Conservation (phyloP, 2,113 vertebrate genomes). For the Terrapene triunguis region DNA sequence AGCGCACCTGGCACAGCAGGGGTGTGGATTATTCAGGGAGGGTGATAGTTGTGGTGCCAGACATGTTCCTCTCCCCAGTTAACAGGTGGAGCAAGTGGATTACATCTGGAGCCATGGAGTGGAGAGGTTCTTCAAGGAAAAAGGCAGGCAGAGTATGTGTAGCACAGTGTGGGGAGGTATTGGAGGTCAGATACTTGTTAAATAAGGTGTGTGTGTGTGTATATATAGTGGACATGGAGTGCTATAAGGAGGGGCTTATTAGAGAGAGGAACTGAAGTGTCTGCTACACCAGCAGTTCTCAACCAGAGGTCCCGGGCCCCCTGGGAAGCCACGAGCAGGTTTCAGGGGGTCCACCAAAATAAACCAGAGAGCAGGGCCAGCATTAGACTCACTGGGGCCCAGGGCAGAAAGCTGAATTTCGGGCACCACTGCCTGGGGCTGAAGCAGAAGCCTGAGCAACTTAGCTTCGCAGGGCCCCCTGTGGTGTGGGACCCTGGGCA, state of each 20-base stretch:
- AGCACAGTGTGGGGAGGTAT: neutral
- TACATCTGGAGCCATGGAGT: neutral
- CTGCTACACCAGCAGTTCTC: neutral
- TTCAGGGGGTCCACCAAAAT: no score
- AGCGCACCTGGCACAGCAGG: neutral
- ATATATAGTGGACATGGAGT: neutral
- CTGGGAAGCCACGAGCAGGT: no score
- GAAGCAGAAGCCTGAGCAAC: no score
- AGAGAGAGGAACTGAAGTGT: neutral
- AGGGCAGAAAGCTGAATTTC: no score
- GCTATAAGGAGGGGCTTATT: neutral
- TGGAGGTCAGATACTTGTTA: neutral
- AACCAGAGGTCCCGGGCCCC: no score
- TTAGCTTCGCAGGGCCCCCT: no score
- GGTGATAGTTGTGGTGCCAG: neutral
- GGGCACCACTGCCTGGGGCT: no score
- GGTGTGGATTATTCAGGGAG: neutral
- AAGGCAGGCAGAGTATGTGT: neutral
- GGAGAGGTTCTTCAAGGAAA: neutral
- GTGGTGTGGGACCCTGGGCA: no score
- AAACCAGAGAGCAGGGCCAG: no score
- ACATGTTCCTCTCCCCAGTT: neutral
- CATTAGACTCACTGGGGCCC: no score
- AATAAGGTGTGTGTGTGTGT: accelerated
- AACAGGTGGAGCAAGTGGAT: neutral